phyloP scores from a whole-genome alignment of 2,797 vertebrate species.

The Paguma larvata region DNA sequence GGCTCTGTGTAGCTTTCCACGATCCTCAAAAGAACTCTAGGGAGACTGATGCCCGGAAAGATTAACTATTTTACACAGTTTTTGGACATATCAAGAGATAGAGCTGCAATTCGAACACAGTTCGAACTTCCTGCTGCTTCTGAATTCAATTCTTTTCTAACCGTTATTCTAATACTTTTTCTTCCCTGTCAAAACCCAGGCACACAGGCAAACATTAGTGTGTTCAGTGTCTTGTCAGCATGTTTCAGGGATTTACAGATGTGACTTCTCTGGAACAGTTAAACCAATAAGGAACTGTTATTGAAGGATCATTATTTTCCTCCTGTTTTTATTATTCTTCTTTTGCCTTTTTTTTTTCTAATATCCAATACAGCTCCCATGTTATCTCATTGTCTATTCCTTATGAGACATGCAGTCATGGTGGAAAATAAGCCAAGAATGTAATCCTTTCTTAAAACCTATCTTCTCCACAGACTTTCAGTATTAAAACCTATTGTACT shows the following conservation, averaged over 20 bases:
- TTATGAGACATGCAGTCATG: not conserved
- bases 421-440: not conserved
- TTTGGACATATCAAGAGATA: not conserved
- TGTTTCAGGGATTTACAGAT: not conserved
- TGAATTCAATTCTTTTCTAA: not conserved
- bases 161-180: not conserved
- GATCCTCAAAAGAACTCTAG: not conserved
- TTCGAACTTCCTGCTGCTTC: not conserved
- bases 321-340: not conserved
- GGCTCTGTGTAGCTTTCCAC: not conserved
- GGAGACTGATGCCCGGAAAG: not conserved
- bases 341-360: slow-evolving; percentile 1
- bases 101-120: not conserved
- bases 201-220: not conserved
- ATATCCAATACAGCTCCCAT: not conserved
- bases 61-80: not conserved
- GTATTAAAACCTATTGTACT: not conserved
- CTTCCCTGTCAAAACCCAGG: not conserved
- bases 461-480: not conserved
- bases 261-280: not conserved
- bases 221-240: not conserved
- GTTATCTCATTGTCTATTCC: not conserved
- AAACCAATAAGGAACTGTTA: not conserved
- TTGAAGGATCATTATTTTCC: not conserved
- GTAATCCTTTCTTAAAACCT: slow-evolving; percentile 17